Base-by-base conservation (phyloP, 1,140 invertebrate genomes). In the Varroa destructor region DNA sequence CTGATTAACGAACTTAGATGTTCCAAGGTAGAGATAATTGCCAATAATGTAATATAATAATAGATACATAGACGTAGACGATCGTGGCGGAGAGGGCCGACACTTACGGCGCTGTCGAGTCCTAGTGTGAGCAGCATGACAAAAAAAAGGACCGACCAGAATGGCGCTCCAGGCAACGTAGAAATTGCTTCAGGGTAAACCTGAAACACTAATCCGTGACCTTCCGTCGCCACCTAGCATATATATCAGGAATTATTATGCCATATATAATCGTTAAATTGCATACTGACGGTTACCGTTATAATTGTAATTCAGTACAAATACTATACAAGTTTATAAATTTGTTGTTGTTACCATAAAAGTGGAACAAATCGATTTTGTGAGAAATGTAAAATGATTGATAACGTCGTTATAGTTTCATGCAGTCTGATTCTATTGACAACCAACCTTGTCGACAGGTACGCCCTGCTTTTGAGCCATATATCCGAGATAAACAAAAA, bases 401-500 rank as follows among this genome's bases (percentile, higher is more conserved):
- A 8, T 8, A 51, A 5, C 46, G 8, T 51, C 46, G 46, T 3
- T 8, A 51, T 8, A 8, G 46, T 3, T 51, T 51, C 4, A 51
- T 8, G 46, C 25, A 51, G 4, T 8, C 46, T 5, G 46, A 3
- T 3, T 51, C 46, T 51, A 51, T 51, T 51, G 46, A 3, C 3
- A 5, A 58, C 57, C 3, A 40, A 67, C 93, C 5, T 86, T 81
- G 1, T 86, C 85, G 71, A 97, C 91, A 0, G 87, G 86, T 71
- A 90, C 84, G 6, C 88, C 86, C 64, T 91, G 87, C 77, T 87
- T 85, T 54, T 87, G 83, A 6, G 89, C 86, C 84, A 95, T 91
- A 78, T 93, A 97, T 1, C 94, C 94, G 10, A 97, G 82, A 71
- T 93, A 91, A 0, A 91, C 90, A 81, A 96, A 96, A 37, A 96